phyloP scores from a whole-genome alignment of 2,888 invertebrate genomes.

The Thera britannica region DNA sequence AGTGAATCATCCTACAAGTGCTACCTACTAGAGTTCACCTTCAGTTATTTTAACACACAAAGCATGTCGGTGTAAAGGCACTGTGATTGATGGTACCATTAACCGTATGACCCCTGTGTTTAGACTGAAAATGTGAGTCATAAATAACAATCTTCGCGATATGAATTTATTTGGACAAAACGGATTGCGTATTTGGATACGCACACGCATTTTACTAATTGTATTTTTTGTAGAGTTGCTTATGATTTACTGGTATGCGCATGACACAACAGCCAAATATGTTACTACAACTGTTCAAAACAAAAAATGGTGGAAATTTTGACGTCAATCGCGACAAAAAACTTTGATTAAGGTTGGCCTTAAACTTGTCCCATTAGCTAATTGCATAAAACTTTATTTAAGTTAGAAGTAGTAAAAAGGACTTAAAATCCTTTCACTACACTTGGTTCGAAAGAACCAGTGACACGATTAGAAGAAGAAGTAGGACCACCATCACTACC shows the following conservation, averaged over 20 bases:
- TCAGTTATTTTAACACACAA: constrained; percentile 23
- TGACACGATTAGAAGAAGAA: too few species aligned
- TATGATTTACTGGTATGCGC: background rate
- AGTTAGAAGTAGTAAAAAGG: too few species aligned
- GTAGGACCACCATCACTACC: too few species aligned
- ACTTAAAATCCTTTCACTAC: too few species aligned
- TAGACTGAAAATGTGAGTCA: constrained; percentile 34
- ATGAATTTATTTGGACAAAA: constrained; percentile 34
- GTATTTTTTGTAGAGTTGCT: constrained; percentile 7
- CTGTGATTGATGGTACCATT: constrained; percentile 37
- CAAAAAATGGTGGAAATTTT: background rate
- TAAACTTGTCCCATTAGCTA: too few species aligned
- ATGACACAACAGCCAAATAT: background rate
- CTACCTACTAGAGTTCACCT: constrained; percentile 1
- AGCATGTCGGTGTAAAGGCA: constrained; percentile 28
- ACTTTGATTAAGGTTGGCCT: too few species aligned
- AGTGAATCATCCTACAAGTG: constrained; percentile 2
- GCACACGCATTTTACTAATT: constrained; percentile 7
- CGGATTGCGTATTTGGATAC: constrained; percentile 28
- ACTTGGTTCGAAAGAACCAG: too few species aligned
- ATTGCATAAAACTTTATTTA: too few species aligned
- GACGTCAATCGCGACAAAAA: too few species aligned
- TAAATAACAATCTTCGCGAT: constrained; percentile 34
- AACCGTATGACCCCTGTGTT: constrained; percentile 31
- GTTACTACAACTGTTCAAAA: background rate